Evolutionary conservation across 2,113 vertebrate species (phyloP).

Genomic region (Salminus brasiliensis): DNA sequence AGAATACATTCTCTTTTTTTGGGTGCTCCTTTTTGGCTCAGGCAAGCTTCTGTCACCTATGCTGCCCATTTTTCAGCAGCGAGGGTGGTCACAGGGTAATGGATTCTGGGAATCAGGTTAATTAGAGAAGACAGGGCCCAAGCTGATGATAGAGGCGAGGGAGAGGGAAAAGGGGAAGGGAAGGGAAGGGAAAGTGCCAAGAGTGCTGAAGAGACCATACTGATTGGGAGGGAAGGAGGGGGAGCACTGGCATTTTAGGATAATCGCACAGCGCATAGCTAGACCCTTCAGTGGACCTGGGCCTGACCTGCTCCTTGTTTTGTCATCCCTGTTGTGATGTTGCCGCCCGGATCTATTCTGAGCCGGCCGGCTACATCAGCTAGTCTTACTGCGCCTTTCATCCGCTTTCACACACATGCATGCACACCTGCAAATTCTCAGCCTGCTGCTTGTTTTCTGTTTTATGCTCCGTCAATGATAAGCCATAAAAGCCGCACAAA

Average conservation of each 20-base stretch:
- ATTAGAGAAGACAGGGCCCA: slow-evolving; percentile 79
- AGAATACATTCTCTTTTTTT: slow-evolving; percentile 79
- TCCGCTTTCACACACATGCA: slow-evolving; percentile 63
- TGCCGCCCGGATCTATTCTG: slow-evolving; percentile 74
- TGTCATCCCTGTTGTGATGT: slow-evolving; percentile 69
- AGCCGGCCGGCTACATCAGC: slow-evolving; percentile 65
- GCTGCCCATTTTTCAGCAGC: slow-evolving; percentile 81
- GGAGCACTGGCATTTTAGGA: slow-evolving; percentile 67
- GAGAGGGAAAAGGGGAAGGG: slow-evolving; percentile 53
- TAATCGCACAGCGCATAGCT: slow-evolving; percentile 62
- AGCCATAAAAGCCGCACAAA: slow-evolving; percentile 68
- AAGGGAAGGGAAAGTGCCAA: slow-evolving; percentile 21
- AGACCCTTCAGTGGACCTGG: slow-evolving; percentile 52
- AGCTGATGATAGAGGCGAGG: slow-evolving; percentile 69
- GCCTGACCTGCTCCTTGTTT: slow-evolving; percentile 65
- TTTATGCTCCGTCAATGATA: slow-evolving; percentile 65
- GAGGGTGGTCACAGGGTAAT: slow-evolving; percentile 77
- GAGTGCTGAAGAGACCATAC: too few species aligned
- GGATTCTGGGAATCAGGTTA: slow-evolving; percentile 82
- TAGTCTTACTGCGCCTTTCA: slow-evolving; percentile 44
- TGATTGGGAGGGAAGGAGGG: slow-evolving; percentile 62
- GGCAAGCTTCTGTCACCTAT: slow-evolving; percentile 77
- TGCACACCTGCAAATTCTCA: slow-evolving; percentile 75
- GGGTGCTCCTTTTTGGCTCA: slow-evolving; percentile 65
- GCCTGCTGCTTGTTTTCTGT: slow-evolving; percentile 65